Conservation (phyloP, 2,888 invertebrate genomes). For the Geophilus truncorum region DNA sequence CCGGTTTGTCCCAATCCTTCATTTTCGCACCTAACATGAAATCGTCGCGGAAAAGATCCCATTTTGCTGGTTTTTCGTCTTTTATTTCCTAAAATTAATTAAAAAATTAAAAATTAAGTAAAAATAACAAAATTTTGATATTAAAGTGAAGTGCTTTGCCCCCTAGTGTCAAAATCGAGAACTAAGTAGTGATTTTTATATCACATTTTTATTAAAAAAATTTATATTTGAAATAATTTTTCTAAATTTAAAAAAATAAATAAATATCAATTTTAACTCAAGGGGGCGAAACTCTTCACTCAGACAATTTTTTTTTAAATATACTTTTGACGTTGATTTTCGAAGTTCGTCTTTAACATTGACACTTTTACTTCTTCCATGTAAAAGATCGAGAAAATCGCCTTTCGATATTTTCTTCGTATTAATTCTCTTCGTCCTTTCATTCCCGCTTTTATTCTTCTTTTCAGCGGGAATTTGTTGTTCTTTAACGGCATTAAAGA, state of each 20-base stretch:
- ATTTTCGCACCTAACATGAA: conserved; percentile 74
- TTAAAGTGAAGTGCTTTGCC: no score
- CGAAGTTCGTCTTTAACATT: conserved; percentile 6
- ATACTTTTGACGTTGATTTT: not conserved
- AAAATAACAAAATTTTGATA: no score
- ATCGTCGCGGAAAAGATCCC: conserved; percentile 65
- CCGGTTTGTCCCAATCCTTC: conserved; percentile 87
- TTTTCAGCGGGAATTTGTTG: conserved; percentile 73
- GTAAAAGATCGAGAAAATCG: conserved; percentile 48
- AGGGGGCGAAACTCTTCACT: no score
- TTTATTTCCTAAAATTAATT: not conserved
- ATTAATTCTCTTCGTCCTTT: conserved; percentile 69
- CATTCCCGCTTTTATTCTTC: conserved; percentile 60
- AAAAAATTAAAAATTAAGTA: no score
- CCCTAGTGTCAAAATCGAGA: no score
- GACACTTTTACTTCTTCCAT: conserved; percentile 39
- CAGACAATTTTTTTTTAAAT: no score
- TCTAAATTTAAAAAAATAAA: not conserved
- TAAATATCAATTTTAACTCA: not conserved
- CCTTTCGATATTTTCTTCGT: conserved; percentile 55
- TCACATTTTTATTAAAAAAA: no score
- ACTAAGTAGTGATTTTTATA: no score
- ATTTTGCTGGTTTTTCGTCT: conserved; percentile 41
- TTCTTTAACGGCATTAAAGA: conserved; percentile 82
- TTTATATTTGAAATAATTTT: no score